Conservation (phyloP, 2,888 invertebrate species). For the Tetranychus piercei region DNA sequence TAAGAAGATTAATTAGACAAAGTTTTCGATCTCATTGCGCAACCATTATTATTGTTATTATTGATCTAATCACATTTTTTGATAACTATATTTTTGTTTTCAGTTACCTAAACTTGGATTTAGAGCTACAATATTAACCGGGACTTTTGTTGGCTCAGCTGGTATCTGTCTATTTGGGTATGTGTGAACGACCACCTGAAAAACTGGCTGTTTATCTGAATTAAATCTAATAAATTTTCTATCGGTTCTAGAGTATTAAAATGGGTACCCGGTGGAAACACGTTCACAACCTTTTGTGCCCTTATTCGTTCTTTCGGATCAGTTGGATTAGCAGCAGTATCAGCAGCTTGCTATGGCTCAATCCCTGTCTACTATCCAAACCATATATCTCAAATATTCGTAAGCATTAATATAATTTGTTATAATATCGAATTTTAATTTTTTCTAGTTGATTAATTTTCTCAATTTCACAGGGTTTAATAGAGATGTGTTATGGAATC, state of each 20-base stretch:
- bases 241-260: background rate
- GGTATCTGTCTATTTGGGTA: background rate
- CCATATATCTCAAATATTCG: background rate
- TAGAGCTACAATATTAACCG: background rate
- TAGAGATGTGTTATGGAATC: background rate
- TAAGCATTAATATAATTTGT: background rate
- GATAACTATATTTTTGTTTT: background rate
- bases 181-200: background rate
- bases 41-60: too few relatives aligned
- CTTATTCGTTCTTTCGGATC: background rate
- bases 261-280: background rate
- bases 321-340: background rate
- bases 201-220: background rate
- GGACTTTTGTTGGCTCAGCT: background rate
- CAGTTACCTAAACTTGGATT: conserved; percentile 1
- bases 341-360: background rate
- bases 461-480: background rate
- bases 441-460: background rate
- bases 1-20: too few relatives aligned
- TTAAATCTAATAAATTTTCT: background rate
- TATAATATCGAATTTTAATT: background rate
- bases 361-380: background rate
- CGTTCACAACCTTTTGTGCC: background rate
- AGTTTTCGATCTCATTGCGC: too few relatives aligned
- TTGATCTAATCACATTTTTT: background rate